Evolutionary conservation across 2,888 invertebrate genomes (phyloP), one percentile per base, ranked within the genome.

Genomic region (Taenaris catops): DNA sequence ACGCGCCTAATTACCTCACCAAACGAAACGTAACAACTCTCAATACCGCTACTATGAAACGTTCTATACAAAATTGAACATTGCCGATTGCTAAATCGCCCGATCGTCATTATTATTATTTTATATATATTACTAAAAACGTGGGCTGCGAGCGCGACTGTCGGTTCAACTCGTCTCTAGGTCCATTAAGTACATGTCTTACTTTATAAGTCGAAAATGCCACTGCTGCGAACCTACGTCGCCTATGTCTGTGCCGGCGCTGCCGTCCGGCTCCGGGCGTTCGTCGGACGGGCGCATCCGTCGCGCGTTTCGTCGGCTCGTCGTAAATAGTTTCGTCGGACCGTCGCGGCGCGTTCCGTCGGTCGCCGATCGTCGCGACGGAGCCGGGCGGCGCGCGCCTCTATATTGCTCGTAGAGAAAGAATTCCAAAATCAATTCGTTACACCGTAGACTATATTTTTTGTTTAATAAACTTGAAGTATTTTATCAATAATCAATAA

Each of bases 401-500:
- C 61, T 64, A 68, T 73, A 78, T 75, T 78, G 80, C 81, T 78
- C 80, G 65, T 69, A 76, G 70, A 76, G 73, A 75, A 79, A 72
- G 66, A 72, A 79, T 63, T 73, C 66, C 80, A 71, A 83, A 84
- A 83, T 78, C 79, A 83, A 81, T 78, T 80, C 76, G 78, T 75
- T 83, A 84, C 73, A 80, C 62, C 79, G 79, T 83, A 83, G 78
- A 81, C 80, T 81, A 84, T 79, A 80, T 72, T 73, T n/a, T n/a
- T 76, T 72, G 79, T 81, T 74, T 74, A 79, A 79, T 83, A 83
- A 84, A 81, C 74, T 84, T 83, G 80, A 84, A 84, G 80, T 84
- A 84, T 83, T n/a, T 78, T 81, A 83, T 84, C 81, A 75, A 83
- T 83, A 83, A 84, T 84, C 84, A 83, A 81, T 83, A 83, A 84